Evolutionary conservation across 2,113 vertebrate genomes (phyloP).

Genomic region (Sylvietta virens): DNA sequence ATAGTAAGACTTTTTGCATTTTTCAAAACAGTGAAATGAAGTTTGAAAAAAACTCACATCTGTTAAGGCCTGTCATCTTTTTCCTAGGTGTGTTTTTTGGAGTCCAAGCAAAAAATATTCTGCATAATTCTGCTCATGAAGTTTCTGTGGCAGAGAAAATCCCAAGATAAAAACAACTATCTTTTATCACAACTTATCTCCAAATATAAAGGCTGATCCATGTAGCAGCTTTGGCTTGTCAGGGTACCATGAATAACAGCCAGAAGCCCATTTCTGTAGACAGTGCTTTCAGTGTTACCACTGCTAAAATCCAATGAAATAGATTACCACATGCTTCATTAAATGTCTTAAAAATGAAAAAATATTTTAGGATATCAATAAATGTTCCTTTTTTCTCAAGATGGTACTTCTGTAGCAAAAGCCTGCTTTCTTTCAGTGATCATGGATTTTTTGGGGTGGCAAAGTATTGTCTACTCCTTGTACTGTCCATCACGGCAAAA

Average conservation of each 20-base stretch:
- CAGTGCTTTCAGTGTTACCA: background rate
- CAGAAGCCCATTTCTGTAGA: background rate
- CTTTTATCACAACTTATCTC: background rate
- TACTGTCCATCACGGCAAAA: slow-evolving; percentile 6
- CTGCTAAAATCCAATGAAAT: background rate
- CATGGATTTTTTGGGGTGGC: background rate
- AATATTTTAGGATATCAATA: background rate
- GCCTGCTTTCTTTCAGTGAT: background rate
- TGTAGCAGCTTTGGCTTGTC: background rate
- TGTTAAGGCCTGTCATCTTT: background rate
- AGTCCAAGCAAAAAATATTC: background rate
- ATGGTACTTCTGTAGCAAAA: background rate
- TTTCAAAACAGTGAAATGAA: background rate
- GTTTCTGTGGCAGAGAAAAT: background rate
- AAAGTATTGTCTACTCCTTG: background rate
- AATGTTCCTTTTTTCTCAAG: background rate
- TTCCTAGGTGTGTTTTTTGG: background rate
- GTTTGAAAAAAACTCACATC: background rate
- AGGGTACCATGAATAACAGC: background rate
- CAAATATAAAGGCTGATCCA: background rate
- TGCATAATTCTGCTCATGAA: background rate
- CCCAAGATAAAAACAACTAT: background rate
- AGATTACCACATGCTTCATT: background rate
- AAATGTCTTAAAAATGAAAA: background rate
- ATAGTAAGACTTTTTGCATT: background rate